phyloP scores from a whole-genome alignment of 2,113 vertebrate genomes.

The Nycticorax nycticorax region DNA sequence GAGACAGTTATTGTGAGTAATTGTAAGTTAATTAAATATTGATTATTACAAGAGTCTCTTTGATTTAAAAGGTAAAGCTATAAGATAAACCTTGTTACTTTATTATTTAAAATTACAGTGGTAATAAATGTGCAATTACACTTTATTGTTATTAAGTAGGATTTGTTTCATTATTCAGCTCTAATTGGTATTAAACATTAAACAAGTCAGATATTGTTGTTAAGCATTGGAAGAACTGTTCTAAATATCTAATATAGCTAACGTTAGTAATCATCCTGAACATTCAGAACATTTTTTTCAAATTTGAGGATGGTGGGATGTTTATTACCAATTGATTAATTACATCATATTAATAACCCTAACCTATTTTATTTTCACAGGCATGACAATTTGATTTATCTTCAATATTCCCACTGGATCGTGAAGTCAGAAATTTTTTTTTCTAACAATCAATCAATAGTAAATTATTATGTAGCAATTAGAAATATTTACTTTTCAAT shows the following conservation, averaged over 20 bases:
- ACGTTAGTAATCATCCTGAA: neutral
- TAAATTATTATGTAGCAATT: neutral
- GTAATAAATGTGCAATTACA: constrained; percentile 63
- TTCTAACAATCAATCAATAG: neutral
- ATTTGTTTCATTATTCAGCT: constrained; percentile 34
- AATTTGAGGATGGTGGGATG: neutral
- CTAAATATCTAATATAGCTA: neutral
- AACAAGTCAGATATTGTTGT: constrained; percentile 35
- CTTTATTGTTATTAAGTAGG: constrained; percentile 64
- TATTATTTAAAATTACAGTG: constrained; percentile 63
- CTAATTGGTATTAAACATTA: constrained; percentile 16
- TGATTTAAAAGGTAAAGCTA: constrained; percentile 60
- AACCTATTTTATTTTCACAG: constrained; percentile 3
- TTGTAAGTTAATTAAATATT: constrained; percentile 76
- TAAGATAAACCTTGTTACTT: constrained; percentile 47
- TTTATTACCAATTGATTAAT: neutral
- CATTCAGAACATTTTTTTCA: neutral
- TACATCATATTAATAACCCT: neutral
- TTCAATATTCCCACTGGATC: neutral
- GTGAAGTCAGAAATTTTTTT: neutral
- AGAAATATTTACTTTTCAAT: neutral
- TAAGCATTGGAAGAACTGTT: neutral
- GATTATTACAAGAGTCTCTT: constrained; percentile 59
- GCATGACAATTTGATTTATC: neutral
- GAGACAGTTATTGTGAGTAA: constrained; percentile 59